Evolutionary conservation across 1,140 invertebrate genomes (phyloP).

Genomic region (Phymastichus coffea): DNA sequence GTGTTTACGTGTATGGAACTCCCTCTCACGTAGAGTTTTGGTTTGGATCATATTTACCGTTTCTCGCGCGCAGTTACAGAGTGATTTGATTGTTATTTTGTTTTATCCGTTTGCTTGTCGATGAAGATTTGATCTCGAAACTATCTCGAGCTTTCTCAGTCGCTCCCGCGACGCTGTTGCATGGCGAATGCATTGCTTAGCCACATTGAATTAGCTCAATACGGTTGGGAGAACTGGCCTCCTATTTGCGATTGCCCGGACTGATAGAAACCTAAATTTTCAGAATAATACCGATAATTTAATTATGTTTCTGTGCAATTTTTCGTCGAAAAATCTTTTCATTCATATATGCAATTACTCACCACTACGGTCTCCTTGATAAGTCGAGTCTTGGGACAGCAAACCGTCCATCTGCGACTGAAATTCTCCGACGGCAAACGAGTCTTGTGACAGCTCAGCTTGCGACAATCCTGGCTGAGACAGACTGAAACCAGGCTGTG

Average conservation of each 20-base stretch:
- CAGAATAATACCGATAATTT: neutral
- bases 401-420: slow-evolving; percentile 93
- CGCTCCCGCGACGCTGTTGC: slow-evolving; percentile 55
- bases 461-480: slow-evolving; percentile 72
- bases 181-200: slow-evolving; percentile 55
- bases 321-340: neutral
- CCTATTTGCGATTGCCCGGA: slow-evolving; percentile 62
- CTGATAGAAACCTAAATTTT: slow-evolving; percentile 59
- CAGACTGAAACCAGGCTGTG: slow-evolving; percentile 68
- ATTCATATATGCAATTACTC: neutral
- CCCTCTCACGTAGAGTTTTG: slow-evolving; percentile 43
- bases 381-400: slow-evolving; percentile 92
- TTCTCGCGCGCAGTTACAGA: slow-evolving; percentile 50
- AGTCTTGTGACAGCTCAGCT: slow-evolving; percentile 84
- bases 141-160: slow-evolving; percentile 53
- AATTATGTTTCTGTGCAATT: neutral
- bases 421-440: slow-evolving; percentile 80
- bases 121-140: slow-evolving; percentile 55
- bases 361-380: slow-evolving; percentile 75
- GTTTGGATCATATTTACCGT: slow-evolving; percentile 48
- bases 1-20: slow-evolving; percentile 29
- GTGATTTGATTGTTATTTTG: slow-evolving; percentile 41
- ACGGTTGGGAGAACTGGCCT: slow-evolving; percentile 62
- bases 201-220: slow-evolving; percentile 57
- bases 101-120: slow-evolving; percentile 51